Evolutionary conservation across 53 echinoderm and acorn worm genomes (phyloP).

Genomic region (Mesocentrotus franciscanus): DNA sequence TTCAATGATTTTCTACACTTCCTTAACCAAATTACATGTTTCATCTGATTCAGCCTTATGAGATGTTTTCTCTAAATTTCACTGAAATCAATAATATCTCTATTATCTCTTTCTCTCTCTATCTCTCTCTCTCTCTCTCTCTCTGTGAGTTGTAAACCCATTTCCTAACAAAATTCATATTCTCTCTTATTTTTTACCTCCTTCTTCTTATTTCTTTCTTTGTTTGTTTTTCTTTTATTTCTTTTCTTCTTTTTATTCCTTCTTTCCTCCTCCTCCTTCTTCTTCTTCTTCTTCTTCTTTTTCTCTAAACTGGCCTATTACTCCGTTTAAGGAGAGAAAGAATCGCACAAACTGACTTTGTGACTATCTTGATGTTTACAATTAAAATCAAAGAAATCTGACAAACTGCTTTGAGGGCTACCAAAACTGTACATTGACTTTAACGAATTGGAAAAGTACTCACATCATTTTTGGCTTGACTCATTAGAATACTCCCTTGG

Average conservation of each 20-base stretch:
- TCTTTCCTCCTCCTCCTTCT: background rate
- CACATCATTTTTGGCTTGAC: slow-evolving; percentile 77
- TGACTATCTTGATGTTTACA: too few species aligned
- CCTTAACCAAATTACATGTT: too few species aligned
- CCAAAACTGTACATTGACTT: background rate
- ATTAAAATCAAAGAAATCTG: background rate
- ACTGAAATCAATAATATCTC: background rate
- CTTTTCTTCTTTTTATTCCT: background rate
- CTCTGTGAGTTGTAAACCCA: too few species aligned
- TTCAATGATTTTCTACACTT: background rate
- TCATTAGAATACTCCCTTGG: slow-evolving; percentile 92
- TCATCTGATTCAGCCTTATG: too few species aligned
- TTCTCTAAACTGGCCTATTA: background rate
- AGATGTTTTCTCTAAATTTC: too few species aligned
- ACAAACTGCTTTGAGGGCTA: too few species aligned
- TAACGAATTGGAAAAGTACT: background rate
- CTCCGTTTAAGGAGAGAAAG: too few species aligned
- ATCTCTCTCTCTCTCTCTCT: background rate
- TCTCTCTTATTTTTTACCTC: background rate
- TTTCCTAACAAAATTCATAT: background rate
- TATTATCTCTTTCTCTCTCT: background rate
- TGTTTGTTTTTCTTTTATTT: too few species aligned
- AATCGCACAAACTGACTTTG: too few species aligned
- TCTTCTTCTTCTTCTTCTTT: background rate
- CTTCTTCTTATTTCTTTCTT: background rate